Conservation (phyloP, 1,140 invertebrate species). For the Platyscapa corneri region DNA sequence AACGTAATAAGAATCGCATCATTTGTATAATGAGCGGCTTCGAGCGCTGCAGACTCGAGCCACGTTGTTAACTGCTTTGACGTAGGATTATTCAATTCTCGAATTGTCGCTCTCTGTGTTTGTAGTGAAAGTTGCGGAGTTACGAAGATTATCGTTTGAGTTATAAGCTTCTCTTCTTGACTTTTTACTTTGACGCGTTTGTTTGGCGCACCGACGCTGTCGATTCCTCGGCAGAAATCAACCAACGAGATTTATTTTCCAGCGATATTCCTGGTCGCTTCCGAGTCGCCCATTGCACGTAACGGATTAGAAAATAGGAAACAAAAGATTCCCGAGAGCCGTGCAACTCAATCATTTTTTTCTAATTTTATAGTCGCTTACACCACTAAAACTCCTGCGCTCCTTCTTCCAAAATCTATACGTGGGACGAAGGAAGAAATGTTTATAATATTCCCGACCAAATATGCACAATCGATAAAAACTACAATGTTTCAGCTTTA, state of each 20-base stretch:
- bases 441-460: too few relatives aligned
- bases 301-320: conserved; percentile 42
- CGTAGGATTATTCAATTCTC: conserved; percentile 12
- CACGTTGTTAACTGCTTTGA: background rate
- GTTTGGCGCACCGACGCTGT: background rate
- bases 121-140: conserved; percentile 15
- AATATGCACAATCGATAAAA: too few relatives aligned
- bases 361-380: background rate
- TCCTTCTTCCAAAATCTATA: background rate
- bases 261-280: background rate
- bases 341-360: background rate
- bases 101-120: conserved; percentile 5
- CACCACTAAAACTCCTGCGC: background rate
- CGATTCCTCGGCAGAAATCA: conserved; percentile 5
- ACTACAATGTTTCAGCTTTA: too few relatives aligned
- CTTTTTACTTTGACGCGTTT: background rate
- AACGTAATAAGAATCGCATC: background rate
- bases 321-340: background rate
- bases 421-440: too few relatives aligned
- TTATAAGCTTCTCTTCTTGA: conserved; percentile 1
- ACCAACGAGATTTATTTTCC: conserved; percentile 9
- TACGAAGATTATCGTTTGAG: conserved; percentile 2
- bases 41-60: background rate
- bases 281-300: conserved; percentile 13
- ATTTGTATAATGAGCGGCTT: background rate